These are phyloP conservation scores for Passer domesticus DNA, from an alignment of 2,113 vertebrate species.

Conservation along the genomic window DNA sequence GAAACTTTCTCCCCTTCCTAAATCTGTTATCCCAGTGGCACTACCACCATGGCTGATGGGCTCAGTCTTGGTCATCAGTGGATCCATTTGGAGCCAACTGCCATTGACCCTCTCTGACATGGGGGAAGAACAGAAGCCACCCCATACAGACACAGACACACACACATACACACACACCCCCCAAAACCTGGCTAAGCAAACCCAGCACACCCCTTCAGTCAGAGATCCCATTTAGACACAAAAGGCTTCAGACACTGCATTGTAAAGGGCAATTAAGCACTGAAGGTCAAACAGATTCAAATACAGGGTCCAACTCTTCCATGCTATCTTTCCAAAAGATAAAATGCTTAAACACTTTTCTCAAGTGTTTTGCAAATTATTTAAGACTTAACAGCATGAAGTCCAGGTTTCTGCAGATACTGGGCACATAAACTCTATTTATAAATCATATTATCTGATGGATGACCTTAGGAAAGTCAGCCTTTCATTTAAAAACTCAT, in stretches of 20 bases:
- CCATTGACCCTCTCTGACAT: background rate
- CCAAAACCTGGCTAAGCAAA: background rate
- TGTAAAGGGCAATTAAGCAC: background rate
- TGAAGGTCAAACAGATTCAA: background rate
- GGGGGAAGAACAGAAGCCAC: background rate
- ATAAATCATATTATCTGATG: background rate
- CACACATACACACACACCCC: background rate
- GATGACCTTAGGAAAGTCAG: background rate
- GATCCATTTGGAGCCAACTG: fast-evolving
- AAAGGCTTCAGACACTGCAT: background rate
- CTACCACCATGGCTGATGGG: background rate
- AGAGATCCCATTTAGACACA: background rate
- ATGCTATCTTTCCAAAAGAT: background rate
- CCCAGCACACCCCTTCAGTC: background rate
- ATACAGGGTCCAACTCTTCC: background rate
- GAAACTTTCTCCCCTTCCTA: background rate
- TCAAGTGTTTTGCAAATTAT: background rate
- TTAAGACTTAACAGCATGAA: background rate
- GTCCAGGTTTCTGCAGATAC: background rate
- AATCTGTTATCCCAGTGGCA: background rate
- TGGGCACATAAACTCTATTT: background rate
- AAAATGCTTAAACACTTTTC: background rate
- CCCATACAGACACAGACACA: background rate
- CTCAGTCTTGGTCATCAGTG: background rate
- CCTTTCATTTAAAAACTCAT: background rate